Evolutionary conservation across 2,113 vertebrate genomes (phyloP), one percentile per base, ranked within the genome.

Genomic region (Plotosus lineatus): DNA sequence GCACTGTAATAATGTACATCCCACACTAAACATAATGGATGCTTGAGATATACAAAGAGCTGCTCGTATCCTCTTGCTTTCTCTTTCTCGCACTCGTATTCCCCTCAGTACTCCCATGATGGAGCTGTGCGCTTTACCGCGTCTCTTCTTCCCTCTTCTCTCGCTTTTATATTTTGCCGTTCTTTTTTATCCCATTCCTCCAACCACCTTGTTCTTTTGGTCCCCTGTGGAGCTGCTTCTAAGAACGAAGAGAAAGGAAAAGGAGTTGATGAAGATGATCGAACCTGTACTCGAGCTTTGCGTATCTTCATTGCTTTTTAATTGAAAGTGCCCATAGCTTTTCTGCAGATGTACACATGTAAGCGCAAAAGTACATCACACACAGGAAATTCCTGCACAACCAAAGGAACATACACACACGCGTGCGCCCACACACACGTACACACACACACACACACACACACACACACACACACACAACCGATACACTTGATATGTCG

Each of bases 11-110:
- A 87, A 83, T 88, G 42, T 71, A 33, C 82, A 83, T 81, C 84
- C 85, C 87, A 89, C 86, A 85, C 87, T 92, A 90, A 91, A 91
- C 87, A 90, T 89, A 91, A 90, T 88, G 88, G 90, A 89, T 88
- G 86, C 89, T 68, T 51, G 42, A 28, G 33, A 42, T 60, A 48
- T 75, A 44, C 66, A 55, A 77, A 80, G 76, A 73, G 26, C 38
- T 11, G 4, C 53, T 88, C 85, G 89, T 84, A 31, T 61, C 72
- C 63, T 74, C 44, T 38, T 19, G 40, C 77, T 58, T 50, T 42
- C 63, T 44, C 61, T 75, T 53, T 36, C 68, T 75, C 46, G 56
- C 81, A 71, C 75, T 53, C 65, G 19, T 56, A 71, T 78, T 75
- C 55, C 63, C 78, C 31, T 60, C 26, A 51, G 78, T 63, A 36